Evolutionary conservation across 2,113 vertebrate genomes (phyloP).

Genomic region (Cinclus cinclus): DNA sequence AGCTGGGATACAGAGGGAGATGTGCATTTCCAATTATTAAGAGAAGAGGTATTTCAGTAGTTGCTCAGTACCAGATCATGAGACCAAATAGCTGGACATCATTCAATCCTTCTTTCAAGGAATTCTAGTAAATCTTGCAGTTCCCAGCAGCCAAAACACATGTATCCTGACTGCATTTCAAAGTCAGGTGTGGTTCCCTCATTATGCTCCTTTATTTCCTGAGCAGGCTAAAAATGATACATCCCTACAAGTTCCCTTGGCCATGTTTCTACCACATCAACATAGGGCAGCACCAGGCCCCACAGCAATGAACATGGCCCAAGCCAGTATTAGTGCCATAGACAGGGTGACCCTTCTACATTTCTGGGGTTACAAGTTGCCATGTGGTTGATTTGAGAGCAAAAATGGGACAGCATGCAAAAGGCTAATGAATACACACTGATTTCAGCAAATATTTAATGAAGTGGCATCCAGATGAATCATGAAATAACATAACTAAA

Average conservation of each 20-base stretch:
- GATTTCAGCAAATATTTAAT: neutral
- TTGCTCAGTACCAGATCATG: neutral
- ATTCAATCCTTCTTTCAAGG: neutral
- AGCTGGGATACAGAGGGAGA: neutral
- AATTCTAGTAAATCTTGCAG: neutral
- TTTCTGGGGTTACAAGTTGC: neutral
- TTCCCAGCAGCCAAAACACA: neutral
- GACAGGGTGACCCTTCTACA: rapidly evolving
- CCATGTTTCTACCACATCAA: rapidly evolving
- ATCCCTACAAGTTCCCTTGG: neutral
- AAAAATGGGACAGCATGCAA: neutral
- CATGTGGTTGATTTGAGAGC: neutral
- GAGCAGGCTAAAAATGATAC: rapidly evolving
- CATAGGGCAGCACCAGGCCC: neutral
- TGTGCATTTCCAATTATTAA: neutral
- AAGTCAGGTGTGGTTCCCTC: rapidly evolving
- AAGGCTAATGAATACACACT: neutral
- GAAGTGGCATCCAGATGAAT: neutral
- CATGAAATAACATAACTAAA: neutral
- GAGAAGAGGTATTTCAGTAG: neutral
- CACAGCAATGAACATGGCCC: neutral
- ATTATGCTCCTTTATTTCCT: neutral
- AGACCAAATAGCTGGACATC: neutral
- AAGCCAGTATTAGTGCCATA: rapidly evolving
- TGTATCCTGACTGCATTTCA: neutral